Conservation (phyloP, 2,113 vertebrate species). For the Rhipidura dahli region DNA sequence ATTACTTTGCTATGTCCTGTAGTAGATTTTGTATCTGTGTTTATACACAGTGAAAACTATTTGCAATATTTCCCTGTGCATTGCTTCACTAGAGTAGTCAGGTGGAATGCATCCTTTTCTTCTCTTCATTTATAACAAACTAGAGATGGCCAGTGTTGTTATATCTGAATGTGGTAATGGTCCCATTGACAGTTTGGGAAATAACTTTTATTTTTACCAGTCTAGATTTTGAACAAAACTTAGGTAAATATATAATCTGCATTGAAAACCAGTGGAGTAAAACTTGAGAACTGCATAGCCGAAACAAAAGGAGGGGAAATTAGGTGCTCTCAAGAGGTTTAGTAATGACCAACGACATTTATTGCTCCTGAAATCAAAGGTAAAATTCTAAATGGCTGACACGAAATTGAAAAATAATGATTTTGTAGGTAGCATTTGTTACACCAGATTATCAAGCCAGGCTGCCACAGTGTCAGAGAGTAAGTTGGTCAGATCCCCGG, state of each 20-base stretch:
- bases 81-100: neutral
- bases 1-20: neutral
- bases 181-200: neutral
- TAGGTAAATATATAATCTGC: neutral
- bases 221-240: neutral
- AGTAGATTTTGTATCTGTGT: neutral
- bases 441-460: neutral
- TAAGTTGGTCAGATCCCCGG: neutral
- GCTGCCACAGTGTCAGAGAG: neutral
- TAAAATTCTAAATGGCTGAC: neutral
- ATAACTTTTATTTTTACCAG: neutral
- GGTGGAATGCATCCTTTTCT: neutral
- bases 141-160: neutral
- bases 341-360: neutral
- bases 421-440: neutral
- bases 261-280: neutral
- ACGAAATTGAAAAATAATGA: neutral
- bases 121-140: neutral
- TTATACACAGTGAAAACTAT: neutral
- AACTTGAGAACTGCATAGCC: neutral
- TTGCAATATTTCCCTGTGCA: neutral
- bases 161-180: neutral
- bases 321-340: neutral
- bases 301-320: neutral
- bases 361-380: neutral